Conservation (phyloP, 2,113 vertebrate species). For the Ploceus nigricollis region DNA sequence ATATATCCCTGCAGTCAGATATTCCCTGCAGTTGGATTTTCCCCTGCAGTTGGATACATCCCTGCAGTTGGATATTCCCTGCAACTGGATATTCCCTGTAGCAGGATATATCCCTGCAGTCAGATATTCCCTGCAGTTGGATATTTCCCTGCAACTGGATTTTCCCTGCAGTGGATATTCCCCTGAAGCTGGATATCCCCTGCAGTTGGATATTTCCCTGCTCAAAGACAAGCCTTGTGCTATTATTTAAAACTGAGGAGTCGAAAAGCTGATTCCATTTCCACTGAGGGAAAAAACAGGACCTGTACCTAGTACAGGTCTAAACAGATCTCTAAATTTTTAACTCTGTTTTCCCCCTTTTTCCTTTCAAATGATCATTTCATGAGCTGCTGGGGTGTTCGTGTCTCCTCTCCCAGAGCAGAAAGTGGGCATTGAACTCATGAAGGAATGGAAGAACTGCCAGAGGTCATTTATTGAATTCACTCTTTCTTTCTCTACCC, state of each 20-base stretch:
- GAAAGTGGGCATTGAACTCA: not conserved
- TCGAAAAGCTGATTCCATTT: not conserved
- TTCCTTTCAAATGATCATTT: not conserved
- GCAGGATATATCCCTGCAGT: not conserved
- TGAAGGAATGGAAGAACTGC: not conserved
- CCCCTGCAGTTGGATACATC: too few species aligned
- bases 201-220: not conserved
- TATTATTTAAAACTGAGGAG: not conserved
- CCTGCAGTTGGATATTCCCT: not conserved
- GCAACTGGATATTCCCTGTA: not conserved
- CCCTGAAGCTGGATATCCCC: too few species aligned
- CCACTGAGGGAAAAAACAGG: not conserved
- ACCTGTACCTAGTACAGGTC: not conserved
- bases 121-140: too few species aligned
- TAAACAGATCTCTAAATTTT: not conserved
- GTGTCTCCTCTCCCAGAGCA: not conserved
- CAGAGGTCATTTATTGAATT: not conserved
- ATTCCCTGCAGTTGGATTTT: too few species aligned
- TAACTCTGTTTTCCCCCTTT: not conserved
- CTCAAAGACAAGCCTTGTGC: not conserved
- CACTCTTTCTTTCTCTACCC: not conserved
- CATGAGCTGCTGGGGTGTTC: not conserved
- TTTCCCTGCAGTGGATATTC: not conserved
- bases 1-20: not conserved
- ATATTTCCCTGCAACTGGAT: too few species aligned